Base-by-base conservation (phyloP, 2,113 vertebrate genomes). In the Panthera leo region DNA sequence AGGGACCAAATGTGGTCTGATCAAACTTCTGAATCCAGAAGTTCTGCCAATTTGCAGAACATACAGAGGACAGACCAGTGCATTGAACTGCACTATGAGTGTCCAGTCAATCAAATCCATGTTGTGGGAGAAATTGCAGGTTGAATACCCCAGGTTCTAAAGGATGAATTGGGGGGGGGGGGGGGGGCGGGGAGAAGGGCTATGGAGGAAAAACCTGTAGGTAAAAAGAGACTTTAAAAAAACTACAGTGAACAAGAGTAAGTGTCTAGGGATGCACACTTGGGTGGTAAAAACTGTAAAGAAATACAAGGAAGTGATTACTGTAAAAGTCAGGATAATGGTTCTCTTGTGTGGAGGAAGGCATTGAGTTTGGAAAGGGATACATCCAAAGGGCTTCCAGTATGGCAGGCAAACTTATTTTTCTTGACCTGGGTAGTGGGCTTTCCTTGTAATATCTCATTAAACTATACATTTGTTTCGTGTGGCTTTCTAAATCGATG, bases 151-250 rank as follows among this genome's bases (percentile, higher is more conserved):
- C 42, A 14, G 25, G 11, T 85, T 93, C 82, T 67, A 86, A 93
- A 67, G 25, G 58, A 29, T 78, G 18, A 76, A 67, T 67, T 76
- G 15, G 36, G 10, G 23, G 55, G 55, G 7, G 13, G 42, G 55
- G 7, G 13, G 5, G 67, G 8, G 1, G 5, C n/a, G 39, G 1
- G 2, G 6, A 7, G 19, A 34, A 13, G 25, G 45, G 34, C 31
- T 51, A 63, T 63, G 39, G 55, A 75, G 25, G 7, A 13, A 75
- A 75, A 84, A 36, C 25, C 39, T 85, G 25, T 31, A 76, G 42
- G 19, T 51, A 73, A 92, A 92, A 75, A 48, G 23, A 75, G 70
- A 76, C 58, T 85, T 91, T 14, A 31, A 23, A 79, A 90, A 80
- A 91, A 51, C 51, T 53, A 76, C 45, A 87, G 39, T 12, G 5